phyloP scores from a whole-genome alignment of 2,888 invertebrate genomes.

The Orgyia antiqua region DNA sequence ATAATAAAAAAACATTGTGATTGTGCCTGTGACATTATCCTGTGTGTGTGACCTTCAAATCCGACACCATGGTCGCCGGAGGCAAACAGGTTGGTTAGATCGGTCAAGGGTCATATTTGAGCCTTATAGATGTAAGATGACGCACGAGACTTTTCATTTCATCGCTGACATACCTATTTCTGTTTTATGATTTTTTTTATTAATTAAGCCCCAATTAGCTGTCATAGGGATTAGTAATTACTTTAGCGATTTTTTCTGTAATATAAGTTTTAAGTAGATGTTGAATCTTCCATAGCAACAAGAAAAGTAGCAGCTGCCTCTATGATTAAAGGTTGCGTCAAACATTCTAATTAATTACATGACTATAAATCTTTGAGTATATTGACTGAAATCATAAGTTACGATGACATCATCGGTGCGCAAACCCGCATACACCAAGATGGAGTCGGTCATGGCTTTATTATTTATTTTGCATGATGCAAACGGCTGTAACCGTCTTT shows the following conservation, averaged over 20 bases:
- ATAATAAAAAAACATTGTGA: conserved; percentile 25
- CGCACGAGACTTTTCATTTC: conserved; percentile 2
- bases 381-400: conserved; percentile 67
- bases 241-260: too few relatives aligned
- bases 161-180: background rate
- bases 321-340: too few relatives aligned
- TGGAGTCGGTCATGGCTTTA: conserved; percentile 56
- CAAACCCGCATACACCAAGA: conserved; percentile 49
- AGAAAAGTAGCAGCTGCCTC: conserved; percentile 18
- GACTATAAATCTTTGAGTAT: conserved; percentile 40
- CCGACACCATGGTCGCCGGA: conserved; percentile 71
- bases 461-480: conserved; percentile 67
- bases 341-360: too few relatives aligned
- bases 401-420: conserved; percentile 70
- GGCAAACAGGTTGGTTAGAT: conserved; percentile 69
- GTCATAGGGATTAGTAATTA: background rate
- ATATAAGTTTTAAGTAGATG: too few relatives aligned
- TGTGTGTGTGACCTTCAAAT: conserved; percentile 49
- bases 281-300: conserved; percentile 42
- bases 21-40: conserved; percentile 54
- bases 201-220: conserved; percentile 5
- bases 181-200: too few relatives aligned
- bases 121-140: conserved; percentile 11
- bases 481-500: conserved; percentile 68
- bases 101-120: conserved; percentile 28